A percentile compares a stretch with the other conserved stretches of the same genome.
Evolutionary conservation across 2,113 vertebrate species (phyloP).

Genomic region (Gorsachius goisagi): DNA sequence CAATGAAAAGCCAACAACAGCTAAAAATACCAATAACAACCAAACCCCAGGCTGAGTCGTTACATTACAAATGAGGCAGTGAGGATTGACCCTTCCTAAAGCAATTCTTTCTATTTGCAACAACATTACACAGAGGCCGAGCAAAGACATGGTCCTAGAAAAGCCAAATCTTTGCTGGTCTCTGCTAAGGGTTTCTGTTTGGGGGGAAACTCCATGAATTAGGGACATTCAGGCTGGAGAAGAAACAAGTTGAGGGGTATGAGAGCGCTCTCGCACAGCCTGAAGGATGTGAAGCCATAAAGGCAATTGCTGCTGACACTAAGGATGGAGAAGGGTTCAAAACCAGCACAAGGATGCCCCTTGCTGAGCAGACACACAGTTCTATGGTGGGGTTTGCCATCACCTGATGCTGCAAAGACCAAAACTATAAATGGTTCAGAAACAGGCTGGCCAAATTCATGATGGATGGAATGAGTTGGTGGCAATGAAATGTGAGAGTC

Average conservation of each 20-base stretch:
- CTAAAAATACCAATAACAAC: slow-evolving; percentile 31
- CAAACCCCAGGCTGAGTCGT: slow-evolving; percentile 28
- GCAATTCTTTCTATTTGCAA: neutral
- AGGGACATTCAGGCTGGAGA: neutral
- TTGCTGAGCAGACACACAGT: neutral
- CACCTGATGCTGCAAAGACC: neutral
- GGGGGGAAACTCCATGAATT: neutral
- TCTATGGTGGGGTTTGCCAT: neutral
- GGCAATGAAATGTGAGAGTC: neutral
- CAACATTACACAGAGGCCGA: neutral
- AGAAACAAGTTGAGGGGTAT: neutral
- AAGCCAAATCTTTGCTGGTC: neutral
- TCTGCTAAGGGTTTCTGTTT: neutral
- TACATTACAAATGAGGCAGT: neutral
- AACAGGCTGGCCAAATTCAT: neutral
- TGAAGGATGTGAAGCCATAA: neutral
- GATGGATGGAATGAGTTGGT: neutral
- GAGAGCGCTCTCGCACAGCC: fast-evolving
- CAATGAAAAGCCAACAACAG: neutral
- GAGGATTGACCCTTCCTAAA: neutral
- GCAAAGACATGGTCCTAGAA: neutral
- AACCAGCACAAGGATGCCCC: neutral
- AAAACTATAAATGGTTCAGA: neutral
- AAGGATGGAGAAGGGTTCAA: neutral
- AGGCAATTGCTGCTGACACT: neutral